These are phyloP conservation scores for Rhabdornis inornatus DNA, from an alignment of 2,113 vertebrate genomes.

Conservation along the genomic window DNA sequence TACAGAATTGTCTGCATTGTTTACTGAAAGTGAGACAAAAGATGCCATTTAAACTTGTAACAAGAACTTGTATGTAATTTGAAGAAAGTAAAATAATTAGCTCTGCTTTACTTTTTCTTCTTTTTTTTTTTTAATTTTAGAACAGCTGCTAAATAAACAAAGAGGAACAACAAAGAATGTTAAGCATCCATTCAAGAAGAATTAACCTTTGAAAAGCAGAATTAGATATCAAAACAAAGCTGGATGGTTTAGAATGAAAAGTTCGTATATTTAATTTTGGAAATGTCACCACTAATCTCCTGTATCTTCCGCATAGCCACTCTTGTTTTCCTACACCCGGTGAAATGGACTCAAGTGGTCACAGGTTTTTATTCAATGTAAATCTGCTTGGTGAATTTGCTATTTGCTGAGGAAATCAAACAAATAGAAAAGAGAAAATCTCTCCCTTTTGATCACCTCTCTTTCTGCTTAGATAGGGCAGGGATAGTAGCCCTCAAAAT, in stretches of 20 bases:
- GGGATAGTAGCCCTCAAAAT: neutral
- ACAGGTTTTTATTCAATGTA: neutral
- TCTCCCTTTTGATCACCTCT: neutral
- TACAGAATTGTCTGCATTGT: neutral
- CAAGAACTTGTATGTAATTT: neutral
- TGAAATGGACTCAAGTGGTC: neutral
- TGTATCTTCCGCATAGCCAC: neutral
- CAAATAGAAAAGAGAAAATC: neutral
- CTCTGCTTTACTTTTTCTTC: neutral
- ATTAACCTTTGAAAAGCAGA: neutral
- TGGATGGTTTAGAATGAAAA: neutral
- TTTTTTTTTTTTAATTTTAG: neutral
- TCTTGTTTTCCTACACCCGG: neutral
- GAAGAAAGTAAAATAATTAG: neutral
- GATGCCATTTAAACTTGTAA: neutral
- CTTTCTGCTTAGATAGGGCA: neutral
- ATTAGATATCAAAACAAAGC: neutral
- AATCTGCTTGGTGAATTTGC: neutral
- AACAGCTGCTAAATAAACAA: neutral
- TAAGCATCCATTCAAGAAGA: neutral
- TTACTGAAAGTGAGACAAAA: neutral
- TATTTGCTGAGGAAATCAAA: neutral
- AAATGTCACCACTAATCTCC: neutral
- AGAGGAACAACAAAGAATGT: neutral
- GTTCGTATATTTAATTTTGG: neutral